A percentile compares a stretch with the other conserved stretches of the same genome.
phyloP scores from a whole-genome alignment of 2,113 vertebrate species.

The Panthera leo region DNA sequence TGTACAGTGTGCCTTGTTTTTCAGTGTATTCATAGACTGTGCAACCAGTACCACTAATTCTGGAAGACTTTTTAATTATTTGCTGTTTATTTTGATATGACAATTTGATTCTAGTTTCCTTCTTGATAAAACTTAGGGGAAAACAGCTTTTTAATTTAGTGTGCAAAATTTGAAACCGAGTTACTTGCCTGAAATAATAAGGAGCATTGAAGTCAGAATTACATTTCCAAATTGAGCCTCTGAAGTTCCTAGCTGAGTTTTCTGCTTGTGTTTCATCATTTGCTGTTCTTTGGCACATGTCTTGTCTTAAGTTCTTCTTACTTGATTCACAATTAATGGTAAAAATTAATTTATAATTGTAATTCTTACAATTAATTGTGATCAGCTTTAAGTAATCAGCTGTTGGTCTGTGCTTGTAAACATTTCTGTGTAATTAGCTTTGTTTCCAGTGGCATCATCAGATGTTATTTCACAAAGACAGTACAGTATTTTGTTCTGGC shows the following conservation, averaged over 20 bases:
- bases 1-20: background rate
- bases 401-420: background rate
- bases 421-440: background rate
- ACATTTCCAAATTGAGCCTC: background rate
- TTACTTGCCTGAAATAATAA: constrained; percentile 19
- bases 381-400: background rate
- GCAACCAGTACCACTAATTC: background rate
- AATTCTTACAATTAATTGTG: background rate
- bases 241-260: background rate
- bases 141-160: background rate
- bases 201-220: background rate
- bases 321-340: background rate
- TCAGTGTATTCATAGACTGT: background rate
- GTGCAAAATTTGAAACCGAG: background rate
- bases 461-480: background rate
- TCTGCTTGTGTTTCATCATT: background rate
- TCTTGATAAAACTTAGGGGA: background rate
- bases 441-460: background rate
- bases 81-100: background rate
- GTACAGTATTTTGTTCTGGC: background rate
- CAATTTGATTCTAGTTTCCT: background rate
- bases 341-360: too few relatives aligned
- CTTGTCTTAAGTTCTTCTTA: constrained; percentile 18
- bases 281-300: background rate
- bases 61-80: background rate